Conservation (phyloP, 2,888 invertebrate species). For the Drosophila anceps region DNA sequence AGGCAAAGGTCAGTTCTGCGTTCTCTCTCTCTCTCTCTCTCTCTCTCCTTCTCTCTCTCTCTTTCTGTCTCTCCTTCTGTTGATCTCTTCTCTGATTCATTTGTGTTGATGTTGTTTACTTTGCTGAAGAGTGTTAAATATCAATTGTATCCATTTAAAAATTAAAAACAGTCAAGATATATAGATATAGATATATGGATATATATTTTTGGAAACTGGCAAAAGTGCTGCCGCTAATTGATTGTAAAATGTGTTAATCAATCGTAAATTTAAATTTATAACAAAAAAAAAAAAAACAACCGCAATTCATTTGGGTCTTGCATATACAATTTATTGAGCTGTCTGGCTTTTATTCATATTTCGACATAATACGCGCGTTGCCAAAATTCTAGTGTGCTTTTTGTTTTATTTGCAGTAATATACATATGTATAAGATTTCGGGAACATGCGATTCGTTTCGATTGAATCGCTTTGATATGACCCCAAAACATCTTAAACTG, state of each 20-base stretch:
- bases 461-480: not conserved
- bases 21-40: not conserved
- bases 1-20: slow-evolving; percentile 25
- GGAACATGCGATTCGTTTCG: not conserved
- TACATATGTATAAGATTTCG: not conserved
- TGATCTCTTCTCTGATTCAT: not conserved
- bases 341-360: slow-evolving; percentile 7
- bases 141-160: slow-evolving; percentile 37
- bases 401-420: not conserved
- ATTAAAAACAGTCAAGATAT: not conserved
- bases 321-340: slow-evolving; percentile 27
- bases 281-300: slow-evolving; percentile 3
- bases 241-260: slow-evolving; percentile 58
- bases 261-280: slow-evolving; percentile 37
- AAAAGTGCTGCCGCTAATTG: slow-evolving; percentile 50
- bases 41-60: slow-evolving; percentile 14
- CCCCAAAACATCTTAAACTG: slow-evolving; percentile 1
- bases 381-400: not conserved
- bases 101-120: slow-evolving; percentile 19
- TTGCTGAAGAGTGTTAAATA: slow-evolving; percentile 24
- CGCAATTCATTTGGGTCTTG: slow-evolving; percentile 7
- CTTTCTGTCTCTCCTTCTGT: not conserved
- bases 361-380: not conserved
- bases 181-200: not conserved
- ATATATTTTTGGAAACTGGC: slow-evolving; percentile 21